Evolutionary conservation across 2,113 vertebrate species (phyloP), one percentile per base, ranked within the genome.

Genomic region (Globicephala melas): DNA sequence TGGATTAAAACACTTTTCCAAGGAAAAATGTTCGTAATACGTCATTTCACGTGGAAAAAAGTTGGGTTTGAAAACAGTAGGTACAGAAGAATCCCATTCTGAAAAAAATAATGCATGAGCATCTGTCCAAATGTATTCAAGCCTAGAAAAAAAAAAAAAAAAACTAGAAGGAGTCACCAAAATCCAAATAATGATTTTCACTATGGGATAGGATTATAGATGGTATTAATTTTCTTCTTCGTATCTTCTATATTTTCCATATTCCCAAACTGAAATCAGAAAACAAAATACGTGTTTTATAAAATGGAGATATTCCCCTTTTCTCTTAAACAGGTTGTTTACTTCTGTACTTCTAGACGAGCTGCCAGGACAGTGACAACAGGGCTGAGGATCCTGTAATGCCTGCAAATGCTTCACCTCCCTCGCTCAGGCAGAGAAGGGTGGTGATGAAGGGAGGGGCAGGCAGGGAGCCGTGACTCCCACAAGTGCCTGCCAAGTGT

Each of bases 1-100:
- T 5, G 18, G 23, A 85, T 11, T 26, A 47, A 89, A 68, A 83
- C 20, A 12, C 50, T 58, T 97, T 95, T 91, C 81, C 63, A 65
- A 67, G 71, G 88, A 47, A 95, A 94, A 86, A 2, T 26, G 17
- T 28, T 84, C 26, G 8, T 36, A 73, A 86, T 13, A 50, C 15
- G 53, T 36, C 12, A 53, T 38, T 93, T 60, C 60, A 53, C 28
- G 7, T 17, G 17, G 18, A 33, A n/a, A 41, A 50, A 26, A 47
- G 41, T 0, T 18, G 38, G n/a, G 26, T 31, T 62, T 79, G 70
- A 74, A 77, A 91, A 63, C 1, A 89, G 25, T 83, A 62, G 91
- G 17, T 62, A 67, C 1, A 95, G 38, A 55, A 53, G 15, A 67
- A 83, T 67, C 41, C 44, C n/a, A 86, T 58, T 93, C 73, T n/a